Evolutionary conservation across 1,140 invertebrate genomes (phyloP).

Genomic region (Propsilocerus akamusi): DNA sequence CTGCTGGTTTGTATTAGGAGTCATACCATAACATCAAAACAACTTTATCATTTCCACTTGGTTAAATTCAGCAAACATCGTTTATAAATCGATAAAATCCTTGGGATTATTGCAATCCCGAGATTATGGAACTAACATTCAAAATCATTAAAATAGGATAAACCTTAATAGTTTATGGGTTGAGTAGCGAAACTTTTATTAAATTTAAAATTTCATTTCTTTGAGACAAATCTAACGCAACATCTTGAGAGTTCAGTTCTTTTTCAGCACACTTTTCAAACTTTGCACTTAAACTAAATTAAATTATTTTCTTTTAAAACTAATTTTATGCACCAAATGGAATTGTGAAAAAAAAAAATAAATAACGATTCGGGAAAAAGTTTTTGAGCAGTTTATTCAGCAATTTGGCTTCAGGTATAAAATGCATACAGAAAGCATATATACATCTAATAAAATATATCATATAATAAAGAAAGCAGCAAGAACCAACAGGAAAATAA

Average conservation of each 20-base stretch:
- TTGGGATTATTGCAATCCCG: not conserved
- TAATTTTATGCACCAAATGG: not conserved
- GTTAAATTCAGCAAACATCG: not conserved
- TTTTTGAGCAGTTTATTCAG: not conserved
- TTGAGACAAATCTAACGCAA: not conserved
- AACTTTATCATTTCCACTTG: slow-evolving; percentile 4
- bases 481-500: not conserved
- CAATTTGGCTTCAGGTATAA: not conserved
- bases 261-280: not conserved
- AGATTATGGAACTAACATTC: not conserved
- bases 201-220: not conserved
- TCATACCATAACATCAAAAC: no score
- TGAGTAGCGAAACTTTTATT: not conserved
- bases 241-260: no score
- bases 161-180: not conserved
- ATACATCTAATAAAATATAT: not conserved
- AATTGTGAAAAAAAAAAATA: not conserved
- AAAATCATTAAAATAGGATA: not conserved
- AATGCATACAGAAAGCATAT: not conserved
- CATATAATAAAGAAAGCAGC: not conserved
- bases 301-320: not conserved
- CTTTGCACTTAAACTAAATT: no score
- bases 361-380: not conserved
- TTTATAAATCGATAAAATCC: not conserved
- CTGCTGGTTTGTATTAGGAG: no score